These are phyloP conservation scores for Callipepla californica DNA, from an alignment of 2,113 vertebrate species.

Conservation along the genomic window DNA sequence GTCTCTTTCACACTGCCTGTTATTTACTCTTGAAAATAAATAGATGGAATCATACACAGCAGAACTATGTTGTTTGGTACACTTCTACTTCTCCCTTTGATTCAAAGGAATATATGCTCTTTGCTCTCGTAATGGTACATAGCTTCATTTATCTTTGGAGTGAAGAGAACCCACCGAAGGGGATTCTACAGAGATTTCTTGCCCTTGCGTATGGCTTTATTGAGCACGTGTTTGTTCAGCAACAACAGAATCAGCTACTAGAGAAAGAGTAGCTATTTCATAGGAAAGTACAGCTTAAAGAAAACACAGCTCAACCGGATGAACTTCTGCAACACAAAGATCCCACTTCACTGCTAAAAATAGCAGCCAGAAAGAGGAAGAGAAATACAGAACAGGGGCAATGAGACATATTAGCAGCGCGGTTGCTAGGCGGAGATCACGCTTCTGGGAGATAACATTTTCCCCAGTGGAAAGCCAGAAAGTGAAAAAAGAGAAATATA, in stretches of 20 bases:
- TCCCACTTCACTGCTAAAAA: conserved; percentile 16
- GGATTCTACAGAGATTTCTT: background rate
- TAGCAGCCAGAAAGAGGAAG: conserved; percentile 23
- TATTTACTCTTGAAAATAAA: conserved; percentile 31
- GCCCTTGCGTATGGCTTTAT: background rate
- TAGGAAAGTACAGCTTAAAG: background rate
- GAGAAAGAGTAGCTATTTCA: background rate
- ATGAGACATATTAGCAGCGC: background rate
- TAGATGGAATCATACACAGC: background rate
- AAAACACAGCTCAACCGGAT: background rate
- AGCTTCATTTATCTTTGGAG: background rate
- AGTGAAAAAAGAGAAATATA: background rate
- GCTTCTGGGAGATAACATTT: background rate
- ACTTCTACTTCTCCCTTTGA: background rate
- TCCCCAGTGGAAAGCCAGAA: background rate
- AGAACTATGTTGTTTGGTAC: background rate
- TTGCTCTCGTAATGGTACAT: background rate
- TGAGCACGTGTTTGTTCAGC: background rate
- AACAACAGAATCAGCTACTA: background rate
- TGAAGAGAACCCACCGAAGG: background rate
- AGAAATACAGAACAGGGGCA: conserved; percentile 6
- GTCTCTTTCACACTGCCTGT: conserved; percentile 13
- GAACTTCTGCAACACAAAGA: background rate
- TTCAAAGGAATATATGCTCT: conserved; percentile 3
- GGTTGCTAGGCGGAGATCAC: conserved; percentile 26